Base-by-base conservation (phyloP, 2,888 invertebrate species). In the Erynnis tages region DNA sequence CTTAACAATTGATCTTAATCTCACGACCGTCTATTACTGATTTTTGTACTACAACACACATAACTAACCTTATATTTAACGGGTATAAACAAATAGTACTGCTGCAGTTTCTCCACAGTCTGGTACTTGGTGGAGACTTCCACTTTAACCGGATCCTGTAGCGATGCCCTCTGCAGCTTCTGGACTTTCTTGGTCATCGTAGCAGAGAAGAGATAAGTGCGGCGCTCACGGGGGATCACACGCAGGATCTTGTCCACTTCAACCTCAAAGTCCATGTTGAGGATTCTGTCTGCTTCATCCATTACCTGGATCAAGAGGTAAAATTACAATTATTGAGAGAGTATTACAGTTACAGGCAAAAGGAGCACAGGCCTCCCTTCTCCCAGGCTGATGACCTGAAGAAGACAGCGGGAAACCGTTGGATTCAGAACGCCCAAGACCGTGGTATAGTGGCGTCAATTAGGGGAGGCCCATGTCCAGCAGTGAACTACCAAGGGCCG, bases 201-300 rank as follows among this genome's bases (percentile, higher is more conserved):
- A 0, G 99, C 99, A 0, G 99, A 99, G 87, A 98, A 99, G 8
- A 99, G 89, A 69, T 95, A 96, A 0, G 99, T 99, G 55, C 93
- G 91, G 2, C 99, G 91, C 66, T 99, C 98, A 19, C 95, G 92
- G 0, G 99, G 99, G 49, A 99, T 94, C 0, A 94, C 95, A 0
- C 85, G 94, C 1, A 99, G 83, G 52, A 99, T 98, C 86, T 98
- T 98, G 79, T 98, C 97, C 0, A 98, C 94, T 88, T 99, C 99
- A 7, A 95, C 94, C 87, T 99, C 99, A 75, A 99, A 99, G 76
- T 99, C 99, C 98, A 98, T 97, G 78, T 99, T 99, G 2, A 99
- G 91, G 63, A 99, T 99, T 60, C 99, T 92, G 83, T 99, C 99
- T 0, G 99, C 99, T 92, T 99, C 99, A 67, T 99, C 99, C 98